A percentile compares a stretch with the other conserved stretches of the same genome.
phyloP scores from a whole-genome alignment of 2,797 vertebrate genomes.

The Eospalax fontanierii region DNA sequence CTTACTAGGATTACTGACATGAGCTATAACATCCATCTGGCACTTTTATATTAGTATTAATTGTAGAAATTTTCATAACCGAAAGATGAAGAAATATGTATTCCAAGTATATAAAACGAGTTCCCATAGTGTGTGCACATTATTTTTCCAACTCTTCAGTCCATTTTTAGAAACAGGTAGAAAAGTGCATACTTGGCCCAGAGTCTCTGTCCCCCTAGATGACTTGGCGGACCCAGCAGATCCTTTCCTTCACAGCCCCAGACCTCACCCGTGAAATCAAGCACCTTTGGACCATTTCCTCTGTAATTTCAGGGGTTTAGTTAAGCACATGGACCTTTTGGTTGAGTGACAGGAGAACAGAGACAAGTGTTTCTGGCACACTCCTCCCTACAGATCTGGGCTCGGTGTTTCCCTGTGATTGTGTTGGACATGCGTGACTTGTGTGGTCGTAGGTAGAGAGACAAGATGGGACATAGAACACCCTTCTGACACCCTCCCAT shows the following conservation, averaged over 20 bases:
- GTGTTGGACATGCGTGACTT: fast-evolving
- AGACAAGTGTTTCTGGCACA: fast-evolving
- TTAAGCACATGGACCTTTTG: fast-evolving
- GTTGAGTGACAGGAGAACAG: fast-evolving
- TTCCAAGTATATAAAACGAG: slow-evolving; percentile 58
- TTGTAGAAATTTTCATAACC: background rate
- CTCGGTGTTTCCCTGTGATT: fast-evolving
- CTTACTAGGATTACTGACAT: background rate
- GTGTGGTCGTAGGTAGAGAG: background rate
- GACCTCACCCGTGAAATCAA: background rate
- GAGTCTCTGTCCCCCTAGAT: slow-evolving; percentile 41
- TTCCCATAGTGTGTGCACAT: background rate
- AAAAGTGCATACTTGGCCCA: slow-evolving; percentile 52
- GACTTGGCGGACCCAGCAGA: slow-evolving; percentile 30
- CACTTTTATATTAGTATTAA: background rate
- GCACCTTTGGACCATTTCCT: fast-evolving
- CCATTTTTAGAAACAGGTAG: slow-evolving; percentile 59
- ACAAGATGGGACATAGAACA: fast-evolving
- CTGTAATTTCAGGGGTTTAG: no score
- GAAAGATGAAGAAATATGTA: slow-evolving; percentile 44
- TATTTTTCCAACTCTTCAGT: slow-evolving; percentile 61
- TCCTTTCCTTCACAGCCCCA: slow-evolving; percentile 2
- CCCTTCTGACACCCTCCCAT: no score
- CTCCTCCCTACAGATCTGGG: background rate
- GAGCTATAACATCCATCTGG: background rate